Evolutionary conservation across 2,797 vertebrate genomes (phyloP).

Genomic region (Melanotaenia trifasciata): DNA sequence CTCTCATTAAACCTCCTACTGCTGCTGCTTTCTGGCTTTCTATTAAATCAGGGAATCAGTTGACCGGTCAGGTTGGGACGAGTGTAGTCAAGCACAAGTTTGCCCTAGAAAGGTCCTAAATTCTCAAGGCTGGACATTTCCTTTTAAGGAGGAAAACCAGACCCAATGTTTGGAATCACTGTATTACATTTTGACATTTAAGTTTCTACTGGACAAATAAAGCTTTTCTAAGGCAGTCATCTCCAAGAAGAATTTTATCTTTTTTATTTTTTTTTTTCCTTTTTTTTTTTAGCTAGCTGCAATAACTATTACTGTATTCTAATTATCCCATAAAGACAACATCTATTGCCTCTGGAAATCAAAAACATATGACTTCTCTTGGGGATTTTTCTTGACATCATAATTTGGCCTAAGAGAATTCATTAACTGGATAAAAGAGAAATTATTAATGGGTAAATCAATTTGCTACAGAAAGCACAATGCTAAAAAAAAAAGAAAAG

Average conservation of each 20-base stretch:
- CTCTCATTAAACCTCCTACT: constrained; percentile 59
- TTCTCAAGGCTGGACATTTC: constrained; percentile 41
- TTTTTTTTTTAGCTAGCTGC: constrained; percentile 7
- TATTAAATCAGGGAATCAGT: constrained; percentile 47
- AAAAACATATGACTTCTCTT: constrained; percentile 45
- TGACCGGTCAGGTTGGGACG: constrained; percentile 39
- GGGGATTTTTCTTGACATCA: constrained; percentile 1
- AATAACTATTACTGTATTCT: constrained; percentile 30
- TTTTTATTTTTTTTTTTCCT: constrained; percentile 20
- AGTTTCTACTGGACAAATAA: not conserved
- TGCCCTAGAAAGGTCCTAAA: constrained; percentile 52
- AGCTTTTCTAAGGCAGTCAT: not conserved
- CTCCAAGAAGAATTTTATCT: not conserved
- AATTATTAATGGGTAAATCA: constrained; percentile 15
- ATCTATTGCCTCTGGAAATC: constrained; percentile 56
- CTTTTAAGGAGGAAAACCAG: constrained; percentile 51
- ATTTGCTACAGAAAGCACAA: not conserved
- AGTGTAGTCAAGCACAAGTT: constrained; percentile 48
- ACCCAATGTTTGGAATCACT: not conserved
- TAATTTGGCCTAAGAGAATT: constrained; percentile 43
- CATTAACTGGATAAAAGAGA: constrained; percentile 14
- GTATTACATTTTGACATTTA: constrained; percentile 29
- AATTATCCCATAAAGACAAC: constrained; percentile 19
- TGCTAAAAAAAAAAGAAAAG: too few relatives aligned
- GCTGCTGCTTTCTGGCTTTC: constrained; percentile 29